Base-by-base conservation (phyloP, 2,797 vertebrate species). In the Paramormyrops hopkinsi region DNA sequence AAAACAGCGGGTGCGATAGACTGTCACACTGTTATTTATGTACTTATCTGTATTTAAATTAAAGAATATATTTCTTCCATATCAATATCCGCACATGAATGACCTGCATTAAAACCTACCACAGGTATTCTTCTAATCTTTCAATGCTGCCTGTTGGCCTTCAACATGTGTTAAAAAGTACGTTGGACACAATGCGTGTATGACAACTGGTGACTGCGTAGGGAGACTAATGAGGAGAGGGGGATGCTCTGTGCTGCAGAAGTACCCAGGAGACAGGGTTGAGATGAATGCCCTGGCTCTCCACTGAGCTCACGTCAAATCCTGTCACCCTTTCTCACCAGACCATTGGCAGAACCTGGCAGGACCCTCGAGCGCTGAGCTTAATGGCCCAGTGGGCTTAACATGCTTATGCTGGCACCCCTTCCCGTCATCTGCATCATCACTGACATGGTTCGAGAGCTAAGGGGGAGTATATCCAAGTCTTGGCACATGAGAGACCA, bases 401-500 rank as follows among this genome's bases (percentile, higher is more conserved):
- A 44, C 25, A 69, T 69, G 62, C 62, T 69, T 33, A 69, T 2
- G 2, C 4, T 19, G 37, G 37, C 37, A 41, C 6, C 37, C 73
- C 33, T 12, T 17, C 73, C 37, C 73, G 7, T 79, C 73, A 44
- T 3, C 73, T 79, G 73, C 29, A 51, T 84, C 82, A 29, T 48
- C 82, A 51, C 41, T 84, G 82, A 25, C 82, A 84, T 50, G 44
- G 19, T 11, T 54, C 1, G 37, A 50, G 51, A 86, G 48, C 25
- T 53, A 86, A 56, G 3, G 29, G 17, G 25, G 19, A 14, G 84
- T 41, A 41, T 76, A 19, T 7, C 33, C 69, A 41, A 25, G 69
- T 76, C 69, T 41, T 14, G 25, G 50, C 50, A 33, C 22, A 8
- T 3, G 37, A 69, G 12, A 11, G 56, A 11, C 19, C 79, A 95